Conservation (phyloP, 2,113 vertebrate genomes). For the Caracal caracal region DNA sequence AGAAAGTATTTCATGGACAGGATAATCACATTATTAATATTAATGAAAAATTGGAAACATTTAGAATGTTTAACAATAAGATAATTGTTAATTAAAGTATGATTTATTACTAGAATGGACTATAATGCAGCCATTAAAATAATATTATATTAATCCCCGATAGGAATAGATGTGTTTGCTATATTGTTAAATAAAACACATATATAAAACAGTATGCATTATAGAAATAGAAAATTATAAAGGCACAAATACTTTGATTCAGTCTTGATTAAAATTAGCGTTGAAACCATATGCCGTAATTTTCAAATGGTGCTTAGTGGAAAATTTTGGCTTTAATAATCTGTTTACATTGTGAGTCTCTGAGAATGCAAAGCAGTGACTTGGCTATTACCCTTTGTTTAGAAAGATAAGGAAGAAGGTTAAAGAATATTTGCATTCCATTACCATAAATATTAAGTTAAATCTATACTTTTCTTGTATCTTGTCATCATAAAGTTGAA, state of each 20-base stretch:
- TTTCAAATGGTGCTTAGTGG: conserved; percentile 28
- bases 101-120: not conserved
- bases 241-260: conserved; percentile 27
- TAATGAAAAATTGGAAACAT: not conserved
- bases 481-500: conserved; percentile 41
- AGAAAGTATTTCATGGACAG: not conserved
- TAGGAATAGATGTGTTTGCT: not conserved
- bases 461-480: conserved; percentile 39
- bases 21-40: not conserved
- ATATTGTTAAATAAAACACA: not conserved
- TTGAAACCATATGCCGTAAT: not conserved
- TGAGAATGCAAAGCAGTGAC: conserved; percentile 24
- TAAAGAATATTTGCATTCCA: conserved; percentile 58
- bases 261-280: conserved; percentile 51
- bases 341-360: conserved; percentile 39
- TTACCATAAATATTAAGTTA: conserved; percentile 56
- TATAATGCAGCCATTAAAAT: not conserved
- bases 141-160: not conserved
- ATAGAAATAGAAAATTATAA: conserved; percentile 41
- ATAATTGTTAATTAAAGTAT: conserved; percentile 3
- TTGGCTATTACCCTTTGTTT: conserved; percentile 50
- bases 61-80: not conserved
- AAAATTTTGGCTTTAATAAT: conserved; percentile 38
- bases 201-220: conserved; percentile 1
- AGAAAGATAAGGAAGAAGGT: conserved; percentile 61